Conservation (phyloP, 2,888 invertebrate species). For the Brachynemurus nebulosus region DNA sequence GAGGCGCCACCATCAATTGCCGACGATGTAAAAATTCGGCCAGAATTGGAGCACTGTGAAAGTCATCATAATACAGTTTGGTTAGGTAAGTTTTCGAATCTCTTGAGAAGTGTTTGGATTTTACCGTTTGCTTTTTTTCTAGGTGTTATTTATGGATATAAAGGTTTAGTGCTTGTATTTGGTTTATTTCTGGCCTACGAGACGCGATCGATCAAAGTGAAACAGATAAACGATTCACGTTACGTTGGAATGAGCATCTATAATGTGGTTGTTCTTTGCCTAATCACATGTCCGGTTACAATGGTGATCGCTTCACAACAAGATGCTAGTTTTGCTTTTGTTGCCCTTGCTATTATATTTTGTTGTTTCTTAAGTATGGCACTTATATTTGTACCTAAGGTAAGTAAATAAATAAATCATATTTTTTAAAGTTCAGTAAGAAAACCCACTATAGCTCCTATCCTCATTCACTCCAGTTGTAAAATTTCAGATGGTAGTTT, state of each 20-base stretch:
- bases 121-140: constrained; percentile 20
- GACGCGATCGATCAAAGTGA: constrained; percentile 91
- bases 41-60: constrained; percentile 92
- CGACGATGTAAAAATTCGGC: constrained; percentile 89
- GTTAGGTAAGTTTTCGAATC: constrained; percentile 83
- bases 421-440: background rate
- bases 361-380: constrained; percentile 98
- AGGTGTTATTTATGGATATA: constrained; percentile 94
- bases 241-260: constrained; percentile 99
- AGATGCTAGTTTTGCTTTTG: constrained; percentile 94
- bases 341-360: constrained; percentile 90
- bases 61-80: constrained; percentile 88
- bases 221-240: constrained; percentile 95
- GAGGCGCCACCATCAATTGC: constrained; percentile 70
- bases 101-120: background rate
- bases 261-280: constrained; percentile 94
- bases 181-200: constrained; percentile 97
- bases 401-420: constrained; percentile 32
- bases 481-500: no score
- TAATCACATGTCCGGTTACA: constrained; percentile 96
- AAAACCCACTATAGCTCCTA: no score
- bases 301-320: constrained; percentile 96
- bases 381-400: constrained; percentile 96
- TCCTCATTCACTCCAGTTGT: background rate
- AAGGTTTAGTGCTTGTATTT: constrained; percentile 90